phyloP scores from a whole-genome alignment of 2,797 vertebrate genomes.

The Sebastes flavidus region DNA sequence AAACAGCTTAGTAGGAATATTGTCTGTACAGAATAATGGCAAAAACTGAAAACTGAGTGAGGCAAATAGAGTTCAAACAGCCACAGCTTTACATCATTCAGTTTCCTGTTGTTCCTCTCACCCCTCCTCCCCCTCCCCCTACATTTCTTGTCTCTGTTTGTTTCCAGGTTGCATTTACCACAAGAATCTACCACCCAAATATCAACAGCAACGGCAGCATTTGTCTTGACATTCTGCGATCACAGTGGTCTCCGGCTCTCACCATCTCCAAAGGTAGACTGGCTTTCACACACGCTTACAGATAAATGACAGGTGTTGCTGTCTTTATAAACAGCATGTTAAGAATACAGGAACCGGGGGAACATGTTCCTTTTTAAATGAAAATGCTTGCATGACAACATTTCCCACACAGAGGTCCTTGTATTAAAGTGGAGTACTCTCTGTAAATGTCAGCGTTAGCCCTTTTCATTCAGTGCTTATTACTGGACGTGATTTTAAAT shows the following conservation, averaged over 20 bases:
- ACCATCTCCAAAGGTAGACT: conserved; percentile 94
- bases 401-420: background rate
- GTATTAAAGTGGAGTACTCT: background rate
- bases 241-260: conserved; percentile 94
- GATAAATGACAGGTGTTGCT: background rate
- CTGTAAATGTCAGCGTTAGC: conserved; percentile 21
- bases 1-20: too few species aligned
- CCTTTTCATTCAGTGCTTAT: background rate
- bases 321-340: background rate
- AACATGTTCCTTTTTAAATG: background rate
- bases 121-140: background rate
- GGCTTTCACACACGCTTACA: background rate
- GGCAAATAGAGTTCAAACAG: background rate
- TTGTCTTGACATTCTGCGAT: conserved; percentile 90
- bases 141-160: background rate
- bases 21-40: too few species aligned
- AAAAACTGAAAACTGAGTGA: too few species aligned
- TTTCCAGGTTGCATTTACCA: conserved; percentile 91
- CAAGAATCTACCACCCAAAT: conserved; percentile 90
- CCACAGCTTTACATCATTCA: background rate
- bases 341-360: background rate
- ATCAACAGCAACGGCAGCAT: conserved; percentile 86
- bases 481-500: background rate
- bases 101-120: conserved; percentile 29
- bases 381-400: background rate